Conservation (phyloP, 2,113 vertebrate species). For the Macquaria australasica region DNA sequence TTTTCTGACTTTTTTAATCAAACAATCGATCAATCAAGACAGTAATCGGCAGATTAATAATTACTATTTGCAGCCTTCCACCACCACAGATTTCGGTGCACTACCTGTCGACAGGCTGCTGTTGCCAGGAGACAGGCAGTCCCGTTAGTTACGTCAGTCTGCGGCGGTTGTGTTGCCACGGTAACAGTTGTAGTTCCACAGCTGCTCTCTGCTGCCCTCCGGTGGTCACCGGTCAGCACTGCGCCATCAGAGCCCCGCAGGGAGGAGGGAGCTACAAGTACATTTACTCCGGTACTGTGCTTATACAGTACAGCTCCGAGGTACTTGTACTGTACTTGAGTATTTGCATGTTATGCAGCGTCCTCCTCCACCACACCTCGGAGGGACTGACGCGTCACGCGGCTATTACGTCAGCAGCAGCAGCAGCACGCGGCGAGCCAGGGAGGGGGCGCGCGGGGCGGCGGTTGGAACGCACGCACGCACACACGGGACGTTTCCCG, state of each 20-base stretch:
- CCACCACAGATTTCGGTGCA: not conserved
- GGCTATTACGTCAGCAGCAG: slow-evolving; percentile 42
- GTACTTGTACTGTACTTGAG: not conserved
- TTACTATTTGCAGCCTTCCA: not conserved
- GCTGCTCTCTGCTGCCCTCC: not conserved
- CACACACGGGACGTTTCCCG: not conserved
- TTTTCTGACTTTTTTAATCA: too few relatives aligned
- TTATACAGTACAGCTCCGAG: not conserved
- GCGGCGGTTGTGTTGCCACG: slow-evolving; percentile 36
- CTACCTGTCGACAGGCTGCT: slow-evolving; percentile 38
- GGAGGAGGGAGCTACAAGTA: not conserved
- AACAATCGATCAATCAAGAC: too few relatives aligned
- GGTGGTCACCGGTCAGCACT: not conserved
- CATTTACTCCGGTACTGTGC: not conserved
- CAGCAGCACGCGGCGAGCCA: slow-evolving; percentile 30
- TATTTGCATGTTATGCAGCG: not conserved
- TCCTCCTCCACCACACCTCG: not conserved
- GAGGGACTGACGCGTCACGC: slow-evolving; percentile 40
- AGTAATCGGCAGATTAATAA: too few relatives aligned
- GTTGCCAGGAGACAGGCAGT: slow-evolving; percentile 51
- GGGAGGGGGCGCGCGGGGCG: not conserved
- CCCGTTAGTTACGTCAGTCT: not conserved
- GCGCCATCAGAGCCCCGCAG: not conserved
- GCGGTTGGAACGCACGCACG: not conserved
- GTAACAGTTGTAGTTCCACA: slow-evolving; percentile 26